Conservation (phyloP, 2,888 invertebrate species). For the Tridacna gigas region DNA sequence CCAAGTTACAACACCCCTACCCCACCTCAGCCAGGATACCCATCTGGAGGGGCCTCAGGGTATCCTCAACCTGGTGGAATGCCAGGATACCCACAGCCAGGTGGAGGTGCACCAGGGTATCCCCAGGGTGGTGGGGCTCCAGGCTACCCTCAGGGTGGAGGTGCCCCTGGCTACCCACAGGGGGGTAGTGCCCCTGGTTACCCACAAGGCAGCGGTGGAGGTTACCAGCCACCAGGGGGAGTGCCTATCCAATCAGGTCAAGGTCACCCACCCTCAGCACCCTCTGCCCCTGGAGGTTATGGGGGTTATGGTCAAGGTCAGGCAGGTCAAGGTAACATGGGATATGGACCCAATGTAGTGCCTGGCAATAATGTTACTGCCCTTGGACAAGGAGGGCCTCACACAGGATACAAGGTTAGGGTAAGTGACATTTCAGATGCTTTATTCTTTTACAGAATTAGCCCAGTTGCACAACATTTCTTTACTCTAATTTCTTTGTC, state of each 20-base stretch:
- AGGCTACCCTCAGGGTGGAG: slow-evolving; percentile 45
- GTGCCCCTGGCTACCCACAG: slow-evolving; percentile 44
- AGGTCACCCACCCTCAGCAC: slow-evolving; percentile 13
- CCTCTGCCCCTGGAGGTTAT: slow-evolving; percentile 32
- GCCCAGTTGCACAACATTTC: background rate
- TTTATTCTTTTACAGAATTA: background rate
- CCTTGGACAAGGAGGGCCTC: slow-evolving; percentile 51
- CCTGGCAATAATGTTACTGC: slow-evolving; percentile 47
- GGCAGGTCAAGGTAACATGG: slow-evolving; percentile 55
- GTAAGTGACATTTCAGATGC: slow-evolving; percentile 45
- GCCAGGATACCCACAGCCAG: slow-evolving; percentile 48
- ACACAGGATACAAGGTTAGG: slow-evolving; percentile 62
- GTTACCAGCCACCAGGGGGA: slow-evolving; percentile 36
- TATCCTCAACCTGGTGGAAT: slow-evolving; percentile 50
- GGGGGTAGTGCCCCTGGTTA: slow-evolving; percentile 49
- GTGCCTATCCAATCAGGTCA: slow-evolving; percentile 40
- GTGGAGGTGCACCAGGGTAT: slow-evolving; percentile 49
- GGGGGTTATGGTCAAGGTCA: slow-evolving; percentile 29
- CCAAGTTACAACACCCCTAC: slow-evolving; percentile 55
- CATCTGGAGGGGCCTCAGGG: slow-evolving; percentile 40
- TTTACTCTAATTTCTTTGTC: too few relatives aligned
- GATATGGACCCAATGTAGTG: slow-evolving; percentile 47
- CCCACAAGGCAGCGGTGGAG: slow-evolving; percentile 38
- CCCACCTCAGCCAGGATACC: slow-evolving; percentile 57
- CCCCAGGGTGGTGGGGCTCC: slow-evolving; percentile 46